Conservation (phyloP, 2,797 vertebrate species). For the Scolopax bukidnonensis region DNA sequence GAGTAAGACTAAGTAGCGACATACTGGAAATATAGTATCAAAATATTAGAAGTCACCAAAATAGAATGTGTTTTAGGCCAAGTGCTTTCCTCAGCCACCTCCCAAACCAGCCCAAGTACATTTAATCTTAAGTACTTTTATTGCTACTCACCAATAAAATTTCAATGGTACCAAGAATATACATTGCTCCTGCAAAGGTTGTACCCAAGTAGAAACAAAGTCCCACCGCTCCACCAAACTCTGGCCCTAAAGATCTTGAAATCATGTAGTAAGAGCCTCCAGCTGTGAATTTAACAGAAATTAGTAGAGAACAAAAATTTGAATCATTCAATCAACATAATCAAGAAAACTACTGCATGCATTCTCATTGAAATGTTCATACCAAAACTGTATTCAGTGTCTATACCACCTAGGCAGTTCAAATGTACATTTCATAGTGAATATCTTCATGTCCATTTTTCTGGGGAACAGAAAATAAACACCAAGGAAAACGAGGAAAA, state of each 20-base stretch:
- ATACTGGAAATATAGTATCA: background rate
- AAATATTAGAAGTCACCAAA: background rate
- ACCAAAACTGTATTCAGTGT: background rate
- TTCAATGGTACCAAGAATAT: constrained; percentile 96
- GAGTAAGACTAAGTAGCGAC: background rate
- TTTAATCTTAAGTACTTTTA: background rate
- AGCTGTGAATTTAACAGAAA: constrained; percentile 76
- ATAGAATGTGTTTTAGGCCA: background rate
- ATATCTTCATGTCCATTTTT: background rate
- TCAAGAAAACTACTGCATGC: background rate
- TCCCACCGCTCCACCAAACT: constrained; percentile 95
- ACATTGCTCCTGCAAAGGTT: constrained; percentile 97
- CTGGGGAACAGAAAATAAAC: background rate
- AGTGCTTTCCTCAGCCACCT: background rate
- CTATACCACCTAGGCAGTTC: background rate
- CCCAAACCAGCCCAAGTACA: background rate
- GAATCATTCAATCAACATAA: background rate
- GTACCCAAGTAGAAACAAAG: constrained; percentile 97
- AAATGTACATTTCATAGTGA: background rate
- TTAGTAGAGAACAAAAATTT: background rate
- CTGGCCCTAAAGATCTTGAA: constrained; percentile 93
- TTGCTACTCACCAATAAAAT: constrained; percentile 89
- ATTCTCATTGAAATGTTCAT: background rate
- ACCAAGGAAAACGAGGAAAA: background rate
- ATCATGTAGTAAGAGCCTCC: constrained; percentile 99